Base-by-base conservation (phyloP, 1,140 invertebrate species). In the Lamellibrachia luymesi region DNA sequence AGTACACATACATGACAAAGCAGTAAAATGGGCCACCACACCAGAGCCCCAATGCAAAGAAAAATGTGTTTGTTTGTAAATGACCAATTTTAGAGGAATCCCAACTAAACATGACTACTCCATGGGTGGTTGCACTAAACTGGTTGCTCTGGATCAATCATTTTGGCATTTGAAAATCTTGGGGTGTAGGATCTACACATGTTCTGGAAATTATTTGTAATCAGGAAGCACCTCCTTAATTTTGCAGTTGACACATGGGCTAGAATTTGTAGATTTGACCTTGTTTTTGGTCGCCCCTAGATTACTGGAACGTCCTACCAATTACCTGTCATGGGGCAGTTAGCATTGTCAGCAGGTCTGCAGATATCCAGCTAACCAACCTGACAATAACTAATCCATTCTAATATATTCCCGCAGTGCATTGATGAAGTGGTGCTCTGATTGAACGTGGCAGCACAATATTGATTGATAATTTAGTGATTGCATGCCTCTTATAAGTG, bases 381-480 rank as follows among this genome's bases (percentile, higher is more conserved):
- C 64, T 80, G 64, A 80, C 64, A 22, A 10, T 80, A 80, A 80
- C 64, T 80, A 80, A 80, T 80, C 64, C 64, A 80, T 80, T 80
- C 64, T 80, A 80, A 80, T 80, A 22, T 80, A 80, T 80, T 80
- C 64, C 64, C 13, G 4, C 64, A 80, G 64, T 80, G 64, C 64
- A 80, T 80, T 80, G 64, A 80, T 80, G 64, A 80, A 80, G 64
- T 80, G 64, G 13, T 2, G 64, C 64, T 80, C 64, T 80, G 64
- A 80, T 80, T 80, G 13, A 80, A 80, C 64, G 13, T 22, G 64
- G 64, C 64, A 80, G 64, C 64, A 1, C 64, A 8, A 22, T 80
- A 80, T 80, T 80, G 64, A 80, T 80, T 80, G 64, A 80, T 80
- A 80, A 80, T 80, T 22, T 80, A 80, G 64, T 80, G 64, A 80